Evolutionary conservation across 2,797 vertebrate species (phyloP).

Genomic region (Notoglanidium macrostoma): DNA sequence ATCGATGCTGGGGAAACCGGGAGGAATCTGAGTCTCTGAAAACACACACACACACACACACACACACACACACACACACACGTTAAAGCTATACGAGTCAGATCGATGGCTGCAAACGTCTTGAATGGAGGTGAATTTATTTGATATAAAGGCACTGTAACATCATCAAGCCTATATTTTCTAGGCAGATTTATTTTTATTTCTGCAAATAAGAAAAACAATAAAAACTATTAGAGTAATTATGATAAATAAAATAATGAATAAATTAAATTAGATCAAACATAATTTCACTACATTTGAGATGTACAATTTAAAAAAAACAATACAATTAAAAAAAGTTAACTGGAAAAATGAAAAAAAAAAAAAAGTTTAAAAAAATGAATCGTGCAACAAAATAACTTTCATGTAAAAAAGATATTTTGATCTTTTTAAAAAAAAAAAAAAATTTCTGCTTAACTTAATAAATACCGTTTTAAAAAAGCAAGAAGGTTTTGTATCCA

Average conservation of each 20-base stretch:
- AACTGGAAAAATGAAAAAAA: neutral
- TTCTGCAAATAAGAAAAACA: neutral
- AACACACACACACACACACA: slow-evolving; percentile 43
- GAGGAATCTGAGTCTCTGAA: slow-evolving; percentile 90
- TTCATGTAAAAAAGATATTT: neutral
- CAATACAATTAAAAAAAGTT: neutral
- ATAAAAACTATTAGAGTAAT: neutral
- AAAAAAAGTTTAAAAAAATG: neutral
- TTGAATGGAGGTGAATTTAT: neutral
- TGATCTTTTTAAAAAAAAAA: neutral
- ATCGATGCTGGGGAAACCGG: slow-evolving; percentile 92
- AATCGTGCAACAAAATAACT: neutral
- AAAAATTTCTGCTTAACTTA: neutral
- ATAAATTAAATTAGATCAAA: neutral
- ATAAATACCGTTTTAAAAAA: neutral
- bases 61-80: neutral
- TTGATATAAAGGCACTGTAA: neutral
- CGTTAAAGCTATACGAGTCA: neutral
- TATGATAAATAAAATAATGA: neutral
- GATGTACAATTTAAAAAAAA: neutral
- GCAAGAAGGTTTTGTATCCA: neutral
- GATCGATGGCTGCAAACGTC: neutral
- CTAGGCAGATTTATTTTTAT: too few species aligned
- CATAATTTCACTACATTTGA: neutral
- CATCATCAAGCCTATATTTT: neutral